Evolutionary conservation across 2,113 vertebrate genomes (phyloP), one percentile per base, ranked within the genome.

Genomic region (Mesocricetus auratus): DNA sequence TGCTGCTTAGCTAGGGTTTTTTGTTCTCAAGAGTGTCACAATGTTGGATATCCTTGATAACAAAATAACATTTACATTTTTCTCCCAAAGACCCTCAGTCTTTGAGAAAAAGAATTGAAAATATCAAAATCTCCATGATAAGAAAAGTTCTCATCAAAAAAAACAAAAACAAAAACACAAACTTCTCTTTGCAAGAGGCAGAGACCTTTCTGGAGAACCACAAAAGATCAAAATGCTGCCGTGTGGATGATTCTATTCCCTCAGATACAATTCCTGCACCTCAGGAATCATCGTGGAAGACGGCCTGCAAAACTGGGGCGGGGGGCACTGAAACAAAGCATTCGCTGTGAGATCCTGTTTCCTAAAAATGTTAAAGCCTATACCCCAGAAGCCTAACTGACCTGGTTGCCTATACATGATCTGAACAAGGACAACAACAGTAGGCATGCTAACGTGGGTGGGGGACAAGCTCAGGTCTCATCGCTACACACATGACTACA

Each of bases 51-150:
- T 5, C 58, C 16, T 94, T 94, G 78, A 82, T 0, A 85, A 50
- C 62, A 5, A 69, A 78, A 15, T 8, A 42, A 78, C 8, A 71
- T 93, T 83, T 83, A 3, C 60, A 47, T 60, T 93, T 78, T 74
- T 90, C 0, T 74, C 47, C 5, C 21, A 90, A 64, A 89, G 26
- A 4, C 21, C 6, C 0, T 89, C 8, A 47, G 77, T 77, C 42
- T 81, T 89, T 89, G 39, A 96, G 83, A 95, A 33, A 53, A 7
- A 88, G 53, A 60, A 60, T 36, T n/a, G 26, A 58, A 69, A 73
- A 16, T 31, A 42, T 89, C 73, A 94, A 22, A 75, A 42, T 88
- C 17, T 29, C 10, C 4, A 90, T 82, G 24, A 78, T 92, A 94
- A 92, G 19, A 97, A 91, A 89, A 42, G n/a, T 66, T 78, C 75